These are phyloP conservation scores for Sander lucioperca DNA, from an alignment of 2,113 vertebrate species.

Conservation along the genomic window DNA sequence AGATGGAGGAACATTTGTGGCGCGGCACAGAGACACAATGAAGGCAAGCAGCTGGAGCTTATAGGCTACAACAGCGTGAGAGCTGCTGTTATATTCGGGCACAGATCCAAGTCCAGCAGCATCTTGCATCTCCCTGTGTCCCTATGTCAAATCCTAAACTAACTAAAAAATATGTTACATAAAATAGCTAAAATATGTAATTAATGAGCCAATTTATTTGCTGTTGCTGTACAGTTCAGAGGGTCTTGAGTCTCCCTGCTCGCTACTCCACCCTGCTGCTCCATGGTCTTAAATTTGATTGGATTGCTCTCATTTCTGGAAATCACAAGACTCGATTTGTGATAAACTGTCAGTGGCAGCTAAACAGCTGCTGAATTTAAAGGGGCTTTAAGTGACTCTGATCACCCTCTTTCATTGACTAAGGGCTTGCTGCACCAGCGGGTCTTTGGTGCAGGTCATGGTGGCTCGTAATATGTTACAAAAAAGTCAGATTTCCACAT, in stretches of 20 bases:
- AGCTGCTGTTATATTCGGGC: constrained; percentile 52
- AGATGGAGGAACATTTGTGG: constrained; percentile 84
- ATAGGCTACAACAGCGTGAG: constrained; percentile 47
- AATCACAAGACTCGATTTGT: constrained; percentile 47
- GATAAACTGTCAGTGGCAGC: constrained; percentile 4
- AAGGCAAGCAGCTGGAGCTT: constrained; percentile 72
- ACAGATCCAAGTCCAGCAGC: constrained; percentile 52
- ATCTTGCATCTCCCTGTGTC: constrained; percentile 13
- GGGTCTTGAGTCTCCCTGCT: background rate
- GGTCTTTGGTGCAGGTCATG: constrained; percentile 9
- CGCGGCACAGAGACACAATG: constrained; percentile 69
- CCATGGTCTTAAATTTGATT: constrained; percentile 44
- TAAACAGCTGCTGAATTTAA: constrained; percentile 37
- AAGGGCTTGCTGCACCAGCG: background rate
- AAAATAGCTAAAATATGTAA: constrained; percentile 20
- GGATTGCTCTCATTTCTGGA: constrained; percentile 43
- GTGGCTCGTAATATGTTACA: background rate
- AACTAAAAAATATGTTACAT: constrained; percentile 10
- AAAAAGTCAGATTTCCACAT: background rate
- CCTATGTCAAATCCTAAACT: constrained; percentile 7
- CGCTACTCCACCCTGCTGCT: constrained; percentile 32
- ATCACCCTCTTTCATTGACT: constrained; percentile 19
- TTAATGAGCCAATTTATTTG: background rate
- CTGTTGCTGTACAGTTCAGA: background rate
- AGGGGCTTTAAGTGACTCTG: constrained; percentile 21